Evolutionary conservation across 2,888 invertebrate species (phyloP).

Genomic region (Vesta saturnalis): DNA sequence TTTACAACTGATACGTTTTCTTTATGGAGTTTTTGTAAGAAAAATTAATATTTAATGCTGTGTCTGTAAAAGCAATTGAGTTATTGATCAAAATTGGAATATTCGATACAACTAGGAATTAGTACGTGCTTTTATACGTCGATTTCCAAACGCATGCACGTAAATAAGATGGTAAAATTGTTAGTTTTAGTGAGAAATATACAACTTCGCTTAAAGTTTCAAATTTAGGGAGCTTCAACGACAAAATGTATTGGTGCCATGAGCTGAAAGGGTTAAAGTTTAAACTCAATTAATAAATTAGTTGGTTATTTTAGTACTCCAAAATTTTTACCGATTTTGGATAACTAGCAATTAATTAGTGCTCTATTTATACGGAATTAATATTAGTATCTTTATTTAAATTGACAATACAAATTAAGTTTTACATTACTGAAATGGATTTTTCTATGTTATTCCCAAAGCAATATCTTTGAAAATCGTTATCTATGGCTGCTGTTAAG

Average conservation of each 20-base stretch:
- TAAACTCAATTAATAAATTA: neutral
- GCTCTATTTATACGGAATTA: no score
- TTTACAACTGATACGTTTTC: neutral
- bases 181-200: neutral
- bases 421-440: no score
- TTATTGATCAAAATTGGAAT: neutral
- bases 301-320: no score
- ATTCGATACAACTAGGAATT: neutral
- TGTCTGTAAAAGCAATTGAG: no score
- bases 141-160: neutral
- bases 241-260: conserved; percentile 1
- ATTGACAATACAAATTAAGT: no score
- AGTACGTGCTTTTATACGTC: neutral
- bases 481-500: no score
- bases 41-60: neutral
- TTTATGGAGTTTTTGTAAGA: neutral
- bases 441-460: no score
- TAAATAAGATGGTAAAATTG: conserved; percentile 1
- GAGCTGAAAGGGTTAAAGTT: neutral
- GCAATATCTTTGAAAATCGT: no score
- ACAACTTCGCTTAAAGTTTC: neutral
- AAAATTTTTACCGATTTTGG: no score
- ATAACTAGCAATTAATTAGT: no score
- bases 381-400: no score
- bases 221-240: neutral